Conservation (phyloP, 2,113 vertebrate species). For the Heloderma charlesbogerti region DNA sequence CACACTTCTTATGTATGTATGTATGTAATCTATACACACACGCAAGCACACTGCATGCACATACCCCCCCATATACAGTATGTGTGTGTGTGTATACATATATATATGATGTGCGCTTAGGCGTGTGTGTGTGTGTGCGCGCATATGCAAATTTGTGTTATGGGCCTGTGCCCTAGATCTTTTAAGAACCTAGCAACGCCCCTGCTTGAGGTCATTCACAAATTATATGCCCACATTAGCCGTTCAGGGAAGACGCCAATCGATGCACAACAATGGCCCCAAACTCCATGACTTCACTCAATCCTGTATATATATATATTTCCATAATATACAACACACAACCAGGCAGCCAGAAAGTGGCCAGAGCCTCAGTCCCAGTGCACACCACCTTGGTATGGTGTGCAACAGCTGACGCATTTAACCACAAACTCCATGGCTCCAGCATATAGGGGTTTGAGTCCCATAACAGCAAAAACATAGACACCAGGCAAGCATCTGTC, state of each 20-base stretch:
- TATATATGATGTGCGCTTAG: no score
- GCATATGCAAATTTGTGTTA: no score
- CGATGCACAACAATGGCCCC: background rate
- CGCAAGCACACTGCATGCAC: no score
- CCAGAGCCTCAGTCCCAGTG: background rate
- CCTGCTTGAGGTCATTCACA: no score
- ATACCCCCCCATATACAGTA: no score
- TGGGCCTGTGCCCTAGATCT: no score
- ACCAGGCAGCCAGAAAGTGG: background rate
- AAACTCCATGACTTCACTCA: background rate
- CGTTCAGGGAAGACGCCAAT: background rate
- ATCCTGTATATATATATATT: background rate
- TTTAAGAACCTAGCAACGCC: no score
- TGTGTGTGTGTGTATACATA: no score
- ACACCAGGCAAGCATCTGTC: background rate
- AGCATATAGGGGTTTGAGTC: background rate
- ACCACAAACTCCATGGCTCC: background rate
- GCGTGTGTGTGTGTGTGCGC: no score
- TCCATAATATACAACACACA: background rate
- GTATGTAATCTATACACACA: no score
- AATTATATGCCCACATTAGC: background rate
- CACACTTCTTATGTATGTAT: no score
- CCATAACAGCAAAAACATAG: background rate
- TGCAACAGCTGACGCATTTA: background rate
- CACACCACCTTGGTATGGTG: background rate